Conservation (phyloP, 2,113 vertebrate genomes). For the Piliocolobus tephrosceles region DNA sequence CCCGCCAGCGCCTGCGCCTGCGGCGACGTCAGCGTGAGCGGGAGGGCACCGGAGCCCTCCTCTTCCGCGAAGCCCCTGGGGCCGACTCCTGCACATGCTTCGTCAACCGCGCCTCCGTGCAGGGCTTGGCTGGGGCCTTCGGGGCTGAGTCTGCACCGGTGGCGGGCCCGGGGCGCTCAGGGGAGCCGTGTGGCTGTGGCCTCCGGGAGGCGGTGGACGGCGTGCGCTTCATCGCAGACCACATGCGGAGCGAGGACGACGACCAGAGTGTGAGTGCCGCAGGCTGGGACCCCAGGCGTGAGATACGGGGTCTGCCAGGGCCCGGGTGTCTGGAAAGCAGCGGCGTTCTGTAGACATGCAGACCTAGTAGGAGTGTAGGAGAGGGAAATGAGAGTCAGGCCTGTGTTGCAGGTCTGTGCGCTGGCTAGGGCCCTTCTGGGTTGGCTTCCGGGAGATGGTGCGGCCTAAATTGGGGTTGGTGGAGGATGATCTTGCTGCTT, state of each 20-base stretch:
- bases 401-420: not conserved
- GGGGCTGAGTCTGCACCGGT: conserved; percentile 64
- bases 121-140: conserved; percentile 86
- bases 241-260: conserved; percentile 96
- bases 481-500: not conserved
- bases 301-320: not conserved
- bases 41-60: not conserved
- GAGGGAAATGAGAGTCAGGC: rapidly evolving
- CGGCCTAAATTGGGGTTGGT: rapidly evolving
- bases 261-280: conserved; percentile 94
- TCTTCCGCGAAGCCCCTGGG: conserved; percentile 76
- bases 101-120: conserved; percentile 88
- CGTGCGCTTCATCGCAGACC: conserved; percentile 96
- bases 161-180: conserved; percentile 78
- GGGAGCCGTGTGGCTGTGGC: conserved; percentile 80
- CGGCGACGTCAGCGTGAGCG: conserved; percentile 85
- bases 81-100: conserved; percentile 90
- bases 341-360: rapidly evolving
- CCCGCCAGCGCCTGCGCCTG: conserved; percentile 92
- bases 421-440: not conserved
- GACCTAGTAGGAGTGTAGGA: rapidly evolving
- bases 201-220: conserved; percentile 94
- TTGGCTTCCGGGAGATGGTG: rapidly evolving
- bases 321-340: not conserved
- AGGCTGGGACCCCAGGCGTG: rapidly evolving